Evolutionary conservation across 2,797 vertebrate genomes (phyloP).

Genomic region (Somateria mollissima): DNA sequence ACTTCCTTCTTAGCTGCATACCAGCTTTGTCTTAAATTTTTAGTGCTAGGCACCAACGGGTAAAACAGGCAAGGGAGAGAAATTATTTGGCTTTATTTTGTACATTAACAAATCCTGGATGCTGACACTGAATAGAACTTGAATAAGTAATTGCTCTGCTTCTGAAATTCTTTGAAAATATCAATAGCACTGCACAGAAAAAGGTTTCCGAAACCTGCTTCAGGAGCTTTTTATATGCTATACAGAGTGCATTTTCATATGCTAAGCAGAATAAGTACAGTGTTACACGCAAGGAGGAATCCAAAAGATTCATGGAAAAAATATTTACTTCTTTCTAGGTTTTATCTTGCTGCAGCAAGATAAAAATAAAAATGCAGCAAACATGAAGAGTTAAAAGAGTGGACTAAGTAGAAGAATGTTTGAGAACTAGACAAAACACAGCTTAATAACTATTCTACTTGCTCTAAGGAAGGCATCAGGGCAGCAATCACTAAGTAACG

Average conservation of each 20-base stretch:
- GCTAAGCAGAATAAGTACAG: not conserved
- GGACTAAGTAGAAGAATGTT: not conserved
- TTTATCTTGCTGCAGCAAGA: not conserved
- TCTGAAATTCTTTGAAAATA: slow-evolving; percentile 33
- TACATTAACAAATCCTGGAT: not conserved
- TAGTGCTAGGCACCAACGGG: slow-evolving; percentile 57
- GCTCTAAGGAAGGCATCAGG: not conserved
- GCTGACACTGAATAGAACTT: not conserved
- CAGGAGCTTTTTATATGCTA: not conserved
- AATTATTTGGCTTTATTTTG: not conserved
- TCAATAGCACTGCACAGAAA: slow-evolving; percentile 7
- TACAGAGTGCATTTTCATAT: not conserved
- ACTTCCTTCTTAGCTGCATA: slow-evolving; percentile 62
- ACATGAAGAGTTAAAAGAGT: not conserved
- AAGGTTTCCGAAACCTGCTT: not conserved
- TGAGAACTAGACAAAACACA: not conserved
- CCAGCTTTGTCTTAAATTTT: slow-evolving; percentile 63
- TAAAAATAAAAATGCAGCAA: not conserved
- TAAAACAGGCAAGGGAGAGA: not conserved
- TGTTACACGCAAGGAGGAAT: not conserved
- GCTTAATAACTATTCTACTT: not conserved
- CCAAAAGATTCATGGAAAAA: not conserved
- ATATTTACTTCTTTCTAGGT: not conserved
- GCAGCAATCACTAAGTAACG: not conserved
- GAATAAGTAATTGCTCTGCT: not conserved